phyloP scores from a whole-genome alignment of 1,140 invertebrate genomes.

The Drosophila trapezifrons region DNA sequence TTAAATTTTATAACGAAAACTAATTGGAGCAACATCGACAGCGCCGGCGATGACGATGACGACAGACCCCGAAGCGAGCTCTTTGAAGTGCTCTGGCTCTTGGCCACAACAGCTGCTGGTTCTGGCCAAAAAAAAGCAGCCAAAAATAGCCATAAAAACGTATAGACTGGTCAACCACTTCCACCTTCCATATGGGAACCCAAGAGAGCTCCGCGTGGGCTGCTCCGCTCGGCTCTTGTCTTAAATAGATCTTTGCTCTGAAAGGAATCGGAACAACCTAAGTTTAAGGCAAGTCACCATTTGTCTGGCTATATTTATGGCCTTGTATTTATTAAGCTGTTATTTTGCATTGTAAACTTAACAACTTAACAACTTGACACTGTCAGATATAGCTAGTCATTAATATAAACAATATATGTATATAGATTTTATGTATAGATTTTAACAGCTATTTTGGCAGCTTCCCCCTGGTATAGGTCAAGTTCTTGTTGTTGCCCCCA shows the following conservation, averaged over 20 bases:
- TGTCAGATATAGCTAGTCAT: neutral
- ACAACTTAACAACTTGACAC: slow-evolving; percentile 2
- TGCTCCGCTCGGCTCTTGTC: slow-evolving; percentile 1
- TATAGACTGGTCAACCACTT: slow-evolving; percentile 36
- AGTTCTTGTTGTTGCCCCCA: neutral
- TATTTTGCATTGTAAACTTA: slow-evolving; percentile 7
- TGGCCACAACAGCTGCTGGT: slow-evolving; percentile 25
- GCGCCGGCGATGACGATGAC: slow-evolving; percentile 9
- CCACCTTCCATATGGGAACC: slow-evolving; percentile 39
- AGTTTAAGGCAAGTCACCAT: neutral
- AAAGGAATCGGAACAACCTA: neutral
- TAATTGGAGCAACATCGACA: slow-evolving; percentile 52
- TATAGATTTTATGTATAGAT: no score
- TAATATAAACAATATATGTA: no score
- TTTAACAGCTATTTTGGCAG: no score
- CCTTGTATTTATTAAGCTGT: slow-evolving; percentile 4
- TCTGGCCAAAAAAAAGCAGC: slow-evolving; percentile 25
- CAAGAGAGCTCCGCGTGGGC: slow-evolving; percentile 13
- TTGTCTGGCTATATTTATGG: slow-evolving; percentile 6
- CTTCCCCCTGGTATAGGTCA: no score
- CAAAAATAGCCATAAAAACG: slow-evolving; percentile 41
- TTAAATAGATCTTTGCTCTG: neutral
- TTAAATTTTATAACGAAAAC: slow-evolving; percentile 54
- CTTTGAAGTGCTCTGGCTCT: slow-evolving; percentile 51
- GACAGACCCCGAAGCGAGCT: slow-evolving; percentile 28